Conservation (phyloP, 1,140 invertebrate species). For the Zaprionus kolodkinae region DNA sequence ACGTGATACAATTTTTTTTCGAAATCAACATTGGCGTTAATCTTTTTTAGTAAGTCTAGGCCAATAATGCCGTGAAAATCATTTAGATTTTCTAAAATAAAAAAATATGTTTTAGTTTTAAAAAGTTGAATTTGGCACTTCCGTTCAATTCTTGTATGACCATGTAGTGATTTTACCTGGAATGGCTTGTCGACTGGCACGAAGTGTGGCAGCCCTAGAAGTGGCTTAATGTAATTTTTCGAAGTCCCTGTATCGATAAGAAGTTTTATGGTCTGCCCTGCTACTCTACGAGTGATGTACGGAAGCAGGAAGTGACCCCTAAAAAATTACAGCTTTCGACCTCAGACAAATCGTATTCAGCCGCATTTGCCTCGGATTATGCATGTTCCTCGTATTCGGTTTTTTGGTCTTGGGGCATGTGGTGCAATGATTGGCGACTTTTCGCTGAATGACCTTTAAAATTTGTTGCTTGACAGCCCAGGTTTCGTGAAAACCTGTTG, state of each 20-base stretch:
- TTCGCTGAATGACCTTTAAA: not conserved
- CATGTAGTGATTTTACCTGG: conserved; percentile 11
- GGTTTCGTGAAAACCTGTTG: too few relatives aligned
- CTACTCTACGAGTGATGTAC: not conserved
- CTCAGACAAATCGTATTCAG: not conserved
- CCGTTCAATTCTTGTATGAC: conserved; percentile 1
- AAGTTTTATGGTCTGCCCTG: conserved; percentile 18
- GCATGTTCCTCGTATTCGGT: not conserved
- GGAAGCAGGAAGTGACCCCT: conserved; percentile 15
- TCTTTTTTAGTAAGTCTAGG: conserved; percentile 18
- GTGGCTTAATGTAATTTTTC: conserved; percentile 11
- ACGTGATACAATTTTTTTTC: conserved; percentile 17
- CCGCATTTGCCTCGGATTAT: conserved; percentile 10
- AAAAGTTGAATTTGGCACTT: not conserved
- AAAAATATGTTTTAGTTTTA: conserved; percentile 3
- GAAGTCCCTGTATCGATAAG: conserved; percentile 15
- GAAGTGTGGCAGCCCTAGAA: conserved; percentile 8
- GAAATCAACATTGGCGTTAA: conserved; percentile 4
- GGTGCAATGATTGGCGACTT: too few relatives aligned
- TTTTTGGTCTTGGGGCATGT: conserved; percentile 1
- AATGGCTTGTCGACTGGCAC: conserved; percentile 1
- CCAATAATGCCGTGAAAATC: conserved; percentile 22
- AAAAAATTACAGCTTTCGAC: not conserved
- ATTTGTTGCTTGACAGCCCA: conserved; percentile 2
- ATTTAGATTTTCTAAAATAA: conserved; percentile 1